These are phyloP conservation scores for Bradysia coprophila DNA, from an alignment of 1,140 invertebrate species.

Conservation along the genomic window DNA sequence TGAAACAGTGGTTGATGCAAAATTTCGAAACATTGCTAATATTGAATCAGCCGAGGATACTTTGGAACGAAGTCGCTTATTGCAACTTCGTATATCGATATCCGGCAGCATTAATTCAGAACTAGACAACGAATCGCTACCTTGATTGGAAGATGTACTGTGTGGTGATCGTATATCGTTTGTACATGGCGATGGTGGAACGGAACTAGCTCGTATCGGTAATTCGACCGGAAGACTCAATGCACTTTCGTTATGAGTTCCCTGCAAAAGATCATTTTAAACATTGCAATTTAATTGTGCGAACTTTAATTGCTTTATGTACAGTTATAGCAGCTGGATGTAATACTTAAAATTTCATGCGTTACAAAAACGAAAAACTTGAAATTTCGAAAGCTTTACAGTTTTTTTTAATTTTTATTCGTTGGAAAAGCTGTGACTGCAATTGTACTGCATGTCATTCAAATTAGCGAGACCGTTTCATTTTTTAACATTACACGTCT, in stretches of 20 bases:
- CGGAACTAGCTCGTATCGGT: conserved; percentile 8
- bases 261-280: conserved; percentile 3
- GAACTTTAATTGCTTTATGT: too few relatives aligned
- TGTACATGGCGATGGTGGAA: conserved; percentile 24
- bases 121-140: conserved; percentile 47
- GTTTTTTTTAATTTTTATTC: too few relatives aligned
- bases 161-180: conserved; percentile 35
- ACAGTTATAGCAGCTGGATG: too few relatives aligned
- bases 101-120: conserved; percentile 34
- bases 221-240: conserved; percentile 10
- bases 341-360: too few relatives aligned
- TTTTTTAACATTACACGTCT: too few relatives aligned
- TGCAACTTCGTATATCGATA: conserved; percentile 19
- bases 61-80: conserved; percentile 25
- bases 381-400: too few relatives aligned
- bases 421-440: too few relatives aligned
- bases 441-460: too few relatives aligned
- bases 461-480: too few relatives aligned
- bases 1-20: conserved; percentile 32
- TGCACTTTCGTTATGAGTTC: conserved; percentile 8
- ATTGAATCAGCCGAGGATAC: conserved; percentile 53
- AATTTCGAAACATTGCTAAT: conserved; percentile 50
- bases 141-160: conserved; percentile 43
- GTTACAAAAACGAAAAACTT: too few relatives aligned
- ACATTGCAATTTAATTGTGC: too few relatives aligned